Conservation (phyloP, 2,888 invertebrate species). For the Pollenia angustigena region DNA sequence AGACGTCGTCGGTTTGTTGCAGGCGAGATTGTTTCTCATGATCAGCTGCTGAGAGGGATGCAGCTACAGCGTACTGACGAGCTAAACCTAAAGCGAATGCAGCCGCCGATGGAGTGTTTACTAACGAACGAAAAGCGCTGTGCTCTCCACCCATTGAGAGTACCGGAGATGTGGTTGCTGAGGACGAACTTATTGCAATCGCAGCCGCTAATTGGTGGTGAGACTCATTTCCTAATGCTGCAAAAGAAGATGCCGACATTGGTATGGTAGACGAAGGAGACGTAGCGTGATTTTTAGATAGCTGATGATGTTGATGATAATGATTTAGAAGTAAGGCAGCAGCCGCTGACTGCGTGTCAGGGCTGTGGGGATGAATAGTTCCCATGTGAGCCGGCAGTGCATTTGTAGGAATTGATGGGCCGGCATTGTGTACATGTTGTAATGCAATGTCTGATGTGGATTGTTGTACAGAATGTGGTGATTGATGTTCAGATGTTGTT, state of each 20-base stretch:
- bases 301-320: constrained; percentile 83
- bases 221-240: constrained; percentile 63
- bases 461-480: constrained; percentile 75
- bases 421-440: constrained; percentile 34
- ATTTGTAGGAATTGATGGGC: constrained; percentile 38
- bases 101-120: constrained; percentile 87
- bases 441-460: constrained; percentile 38
- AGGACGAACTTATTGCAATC: constrained; percentile 76
- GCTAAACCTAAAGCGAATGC: constrained; percentile 84
- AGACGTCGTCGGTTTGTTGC: constrained; percentile 65
- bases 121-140: constrained; percentile 93
- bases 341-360: constrained; percentile 76
- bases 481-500: constrained; percentile 69
- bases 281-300: constrained; percentile 48
- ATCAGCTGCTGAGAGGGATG: constrained; percentile 81
- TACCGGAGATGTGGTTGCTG: constrained; percentile 81
- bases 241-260: constrained; percentile 70
- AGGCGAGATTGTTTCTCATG: constrained; percentile 80
- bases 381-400: constrained; percentile 60
- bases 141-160: constrained; percentile 93
- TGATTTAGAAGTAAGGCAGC: constrained; percentile 80
- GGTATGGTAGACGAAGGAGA: constrained; percentile 39
- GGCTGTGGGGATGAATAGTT: constrained; percentile 70
- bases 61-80: constrained; percentile 82
- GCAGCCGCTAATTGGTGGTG: constrained; percentile 75